Evolutionary conservation across 2,113 vertebrate genomes (phyloP).

Genomic region (Vidua macroura): DNA sequence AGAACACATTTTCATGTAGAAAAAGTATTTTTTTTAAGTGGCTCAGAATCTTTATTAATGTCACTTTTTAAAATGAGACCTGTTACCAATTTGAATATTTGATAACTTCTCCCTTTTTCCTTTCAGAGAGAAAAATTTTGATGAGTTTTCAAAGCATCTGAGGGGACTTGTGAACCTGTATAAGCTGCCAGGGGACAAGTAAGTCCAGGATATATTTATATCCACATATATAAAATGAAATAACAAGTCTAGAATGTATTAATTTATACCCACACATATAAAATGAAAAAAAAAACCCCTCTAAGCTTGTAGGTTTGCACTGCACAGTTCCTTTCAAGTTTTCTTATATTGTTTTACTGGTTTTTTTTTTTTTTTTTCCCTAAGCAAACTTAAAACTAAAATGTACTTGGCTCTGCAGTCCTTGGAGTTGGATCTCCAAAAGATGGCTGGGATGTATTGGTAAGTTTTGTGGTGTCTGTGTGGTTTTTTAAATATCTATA

Average conservation of each 20-base stretch:
- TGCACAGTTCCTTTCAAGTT: not conserved
- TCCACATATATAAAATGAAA: fast-evolving
- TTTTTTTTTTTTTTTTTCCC: not conserved
- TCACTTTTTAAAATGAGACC: not conserved
- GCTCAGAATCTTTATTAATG: not conserved
- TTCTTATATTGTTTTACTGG: not conserved
- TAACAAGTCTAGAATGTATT: not conserved
- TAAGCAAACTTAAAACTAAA: slow-evolving; percentile 96
- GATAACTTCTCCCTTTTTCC: not conserved
- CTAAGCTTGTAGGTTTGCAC: not conserved
- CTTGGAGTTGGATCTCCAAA: slow-evolving; percentile 93
- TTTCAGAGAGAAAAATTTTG: slow-evolving; percentile 94
- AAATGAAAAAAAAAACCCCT: not conserved
- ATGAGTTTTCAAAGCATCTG: slow-evolving; percentile 97
- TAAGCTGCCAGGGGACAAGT: slow-evolving; percentile 97
- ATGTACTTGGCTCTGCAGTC: slow-evolving; percentile 98
- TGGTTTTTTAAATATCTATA: not conserved
- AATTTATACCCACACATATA: not conserved
- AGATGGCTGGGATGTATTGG: slow-evolving; percentile 99
- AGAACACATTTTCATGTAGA: not conserved
- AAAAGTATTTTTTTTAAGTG: not conserved
- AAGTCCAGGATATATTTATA: slow-evolving; percentile 53
- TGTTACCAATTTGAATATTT: not conserved
- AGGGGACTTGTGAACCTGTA: slow-evolving; percentile 96
- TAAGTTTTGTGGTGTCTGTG: slow-evolving; percentile 40